These are phyloP conservation scores for Abscondita cerata DNA, from an alignment of 2,888 invertebrate species.

Conservation along the genomic window DNA sequence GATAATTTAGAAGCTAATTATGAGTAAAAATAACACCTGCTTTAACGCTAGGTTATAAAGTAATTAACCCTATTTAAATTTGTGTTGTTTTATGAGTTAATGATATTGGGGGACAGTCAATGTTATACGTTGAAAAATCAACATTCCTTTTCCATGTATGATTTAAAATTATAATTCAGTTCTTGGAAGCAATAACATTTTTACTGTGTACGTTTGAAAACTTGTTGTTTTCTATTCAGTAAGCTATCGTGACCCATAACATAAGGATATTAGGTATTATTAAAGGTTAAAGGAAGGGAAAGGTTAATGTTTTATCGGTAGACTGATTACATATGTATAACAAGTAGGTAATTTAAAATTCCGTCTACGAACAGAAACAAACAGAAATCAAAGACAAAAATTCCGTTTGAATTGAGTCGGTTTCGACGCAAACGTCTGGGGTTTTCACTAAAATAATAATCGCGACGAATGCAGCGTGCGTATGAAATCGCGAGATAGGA, in stretches of 20 bases:
- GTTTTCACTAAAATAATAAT: slow-evolving; percentile 36
- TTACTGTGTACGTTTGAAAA: too few relatives aligned
- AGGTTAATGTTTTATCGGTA: slow-evolving; percentile 15
- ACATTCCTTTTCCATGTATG: too few relatives aligned
- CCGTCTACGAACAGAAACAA: slow-evolving; percentile 23
- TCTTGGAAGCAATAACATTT: too few relatives aligned
- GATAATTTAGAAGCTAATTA: too few relatives aligned
- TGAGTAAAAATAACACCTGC: too few relatives aligned
- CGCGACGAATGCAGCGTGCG: slow-evolving; percentile 41
- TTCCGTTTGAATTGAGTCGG: slow-evolving; percentile 26
- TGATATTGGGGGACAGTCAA: too few relatives aligned
- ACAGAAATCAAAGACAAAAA: slow-evolving; percentile 25
- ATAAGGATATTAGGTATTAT: slow-evolving; percentile 8
- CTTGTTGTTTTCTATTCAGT: not conserved
- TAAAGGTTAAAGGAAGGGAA: slow-evolving; percentile 13
- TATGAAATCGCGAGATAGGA: slow-evolving; percentile 47
- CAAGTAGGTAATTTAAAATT: slow-evolving; percentile 26
- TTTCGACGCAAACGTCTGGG: slow-evolving; percentile 24
- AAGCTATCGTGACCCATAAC: not conserved
- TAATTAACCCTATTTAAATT: too few relatives aligned
- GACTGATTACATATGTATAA: slow-evolving; percentile 24
- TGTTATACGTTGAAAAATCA: too few relatives aligned
- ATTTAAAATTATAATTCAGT: too few relatives aligned
- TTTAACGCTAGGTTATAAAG: too few relatives aligned
- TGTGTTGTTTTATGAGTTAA: too few relatives aligned